Percentiles rank a stretch among this genome's conserved stretches.
Evolutionary conservation across 2,113 vertebrate genomes (phyloP).

Genomic region (Lasiurus cinereus): DNA sequence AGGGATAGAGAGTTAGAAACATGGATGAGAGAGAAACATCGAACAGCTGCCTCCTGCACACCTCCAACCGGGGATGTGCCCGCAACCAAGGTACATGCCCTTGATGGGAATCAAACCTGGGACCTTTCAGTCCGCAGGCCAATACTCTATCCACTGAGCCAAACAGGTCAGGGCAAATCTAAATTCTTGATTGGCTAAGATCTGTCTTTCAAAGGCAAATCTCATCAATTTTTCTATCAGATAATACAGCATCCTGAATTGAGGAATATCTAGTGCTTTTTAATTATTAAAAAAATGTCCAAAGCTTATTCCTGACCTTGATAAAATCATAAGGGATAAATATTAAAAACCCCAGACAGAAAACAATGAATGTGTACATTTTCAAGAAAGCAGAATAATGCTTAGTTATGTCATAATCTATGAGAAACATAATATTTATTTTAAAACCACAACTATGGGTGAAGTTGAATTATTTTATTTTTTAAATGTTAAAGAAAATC

Average conservation of each 20-base stretch:
- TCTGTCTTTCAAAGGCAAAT: neutral
- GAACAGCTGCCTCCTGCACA: no score
- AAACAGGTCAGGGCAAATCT: neutral
- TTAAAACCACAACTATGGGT: neutral
- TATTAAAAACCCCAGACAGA: neutral
- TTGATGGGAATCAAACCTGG: no score
- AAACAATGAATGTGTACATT: neutral
- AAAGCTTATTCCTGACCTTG: neutral
- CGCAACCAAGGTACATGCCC: no score
- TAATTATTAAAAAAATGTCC: slow-evolving; percentile 1
- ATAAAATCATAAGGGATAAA: slow-evolving; percentile 30
- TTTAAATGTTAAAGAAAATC: neutral
- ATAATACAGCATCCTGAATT: neutral
- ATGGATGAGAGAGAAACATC: no score
- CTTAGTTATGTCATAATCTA: neutral
- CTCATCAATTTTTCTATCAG: slow-evolving; percentile 15
- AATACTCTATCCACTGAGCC: no score
- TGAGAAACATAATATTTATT: neutral
- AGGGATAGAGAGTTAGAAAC: no score
- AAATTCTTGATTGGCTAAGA: neutral
- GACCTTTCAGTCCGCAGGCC: no score
- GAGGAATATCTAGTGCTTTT: neutral
- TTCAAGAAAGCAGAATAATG: slow-evolving; percentile 8
- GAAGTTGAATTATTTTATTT: neutral
- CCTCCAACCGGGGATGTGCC: no score